Percentiles rank a stretch among this genome's conserved stretches.
These are phyloP conservation scores for Chelonoidis abingdonii DNA, from an alignment of 2,113 vertebrate genomes.

Conservation along the genomic window DNA sequence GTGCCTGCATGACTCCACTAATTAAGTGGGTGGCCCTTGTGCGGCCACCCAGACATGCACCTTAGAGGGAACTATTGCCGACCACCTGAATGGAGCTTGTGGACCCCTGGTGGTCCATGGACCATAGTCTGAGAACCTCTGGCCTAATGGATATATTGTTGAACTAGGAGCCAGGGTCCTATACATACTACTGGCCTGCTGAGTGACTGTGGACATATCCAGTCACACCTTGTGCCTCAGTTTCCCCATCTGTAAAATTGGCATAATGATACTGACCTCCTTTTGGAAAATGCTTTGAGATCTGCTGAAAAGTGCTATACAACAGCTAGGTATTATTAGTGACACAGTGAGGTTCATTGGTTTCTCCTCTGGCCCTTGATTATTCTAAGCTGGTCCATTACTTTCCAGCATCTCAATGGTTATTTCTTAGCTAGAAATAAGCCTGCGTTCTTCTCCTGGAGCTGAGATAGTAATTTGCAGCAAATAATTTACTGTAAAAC, in stretches of 20 bases:
- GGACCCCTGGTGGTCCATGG: too few relatives aligned
- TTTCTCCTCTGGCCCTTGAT: not conserved
- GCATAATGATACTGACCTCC: not conserved
- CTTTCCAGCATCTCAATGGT: not conserved
- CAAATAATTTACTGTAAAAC: not conserved
- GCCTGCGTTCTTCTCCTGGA: not conserved
- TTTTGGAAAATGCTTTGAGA: not conserved
- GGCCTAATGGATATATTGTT: not conserved
- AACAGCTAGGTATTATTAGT: not conserved
- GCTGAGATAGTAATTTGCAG: not conserved
- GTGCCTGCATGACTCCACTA: not conserved
- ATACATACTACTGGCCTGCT: not conserved
- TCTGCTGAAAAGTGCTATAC: not conserved
- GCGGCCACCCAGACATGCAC: too few relatives aligned
- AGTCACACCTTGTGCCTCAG: accelerated
- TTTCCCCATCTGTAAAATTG: not conserved
- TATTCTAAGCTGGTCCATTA: not conserved
- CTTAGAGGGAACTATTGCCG: too few relatives aligned
- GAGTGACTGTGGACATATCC: not conserved
- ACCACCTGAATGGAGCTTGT: too few relatives aligned
- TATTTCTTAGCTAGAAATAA: not conserved
- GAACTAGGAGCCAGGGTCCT: not conserved
- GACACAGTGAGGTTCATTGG: accelerated
- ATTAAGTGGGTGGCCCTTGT: too few relatives aligned
- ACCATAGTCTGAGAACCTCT: not conserved